Percentiles rank a stretch among this genome's conserved stretches.
phyloP scores from a whole-genome alignment of 2,113 vertebrate genomes.

The Eudyptes chrysolophus region DNA sequence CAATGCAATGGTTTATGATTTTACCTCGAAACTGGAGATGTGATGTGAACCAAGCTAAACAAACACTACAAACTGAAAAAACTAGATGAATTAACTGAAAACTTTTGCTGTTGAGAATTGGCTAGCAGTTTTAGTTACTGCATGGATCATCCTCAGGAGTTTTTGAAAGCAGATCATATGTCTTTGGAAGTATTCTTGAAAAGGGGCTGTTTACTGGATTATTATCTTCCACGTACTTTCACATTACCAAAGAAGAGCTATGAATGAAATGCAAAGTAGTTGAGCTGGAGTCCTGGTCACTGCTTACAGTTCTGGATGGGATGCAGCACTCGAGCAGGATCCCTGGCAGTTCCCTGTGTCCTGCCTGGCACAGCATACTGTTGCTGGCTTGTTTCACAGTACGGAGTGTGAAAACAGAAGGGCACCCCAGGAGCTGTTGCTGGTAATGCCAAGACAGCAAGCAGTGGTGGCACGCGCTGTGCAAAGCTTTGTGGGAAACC shows the following conservation, averaged over 20 bases:
- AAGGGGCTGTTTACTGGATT: neutral
- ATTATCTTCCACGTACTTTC: neutral
- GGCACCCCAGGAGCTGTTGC: neutral
- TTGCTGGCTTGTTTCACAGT: neutral
- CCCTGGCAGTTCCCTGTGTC: neutral
- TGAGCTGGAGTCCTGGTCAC: neutral
- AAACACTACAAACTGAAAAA: neutral
- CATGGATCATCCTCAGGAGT: neutral
- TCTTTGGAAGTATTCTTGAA: neutral
- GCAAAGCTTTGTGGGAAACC: neutral
- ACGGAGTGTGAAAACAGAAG: neutral
- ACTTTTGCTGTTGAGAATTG: neutral
- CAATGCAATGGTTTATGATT: constrained; percentile 23
- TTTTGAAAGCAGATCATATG: neutral
- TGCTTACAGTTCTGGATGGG: neutral
- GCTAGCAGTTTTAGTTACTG: neutral
- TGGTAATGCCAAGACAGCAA: constrained; percentile 18
- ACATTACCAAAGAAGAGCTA: neutral
- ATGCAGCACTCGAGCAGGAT: neutral
- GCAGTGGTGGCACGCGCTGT: neutral
- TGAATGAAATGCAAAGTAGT: neutral
- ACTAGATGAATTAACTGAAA: neutral
- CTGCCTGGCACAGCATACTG: neutral
- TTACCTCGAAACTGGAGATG: constrained; percentile 10
- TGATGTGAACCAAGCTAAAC: constrained; percentile 25